phyloP scores from a whole-genome alignment of 1,140 invertebrate species.

The Megalonaias nervosa region DNA sequence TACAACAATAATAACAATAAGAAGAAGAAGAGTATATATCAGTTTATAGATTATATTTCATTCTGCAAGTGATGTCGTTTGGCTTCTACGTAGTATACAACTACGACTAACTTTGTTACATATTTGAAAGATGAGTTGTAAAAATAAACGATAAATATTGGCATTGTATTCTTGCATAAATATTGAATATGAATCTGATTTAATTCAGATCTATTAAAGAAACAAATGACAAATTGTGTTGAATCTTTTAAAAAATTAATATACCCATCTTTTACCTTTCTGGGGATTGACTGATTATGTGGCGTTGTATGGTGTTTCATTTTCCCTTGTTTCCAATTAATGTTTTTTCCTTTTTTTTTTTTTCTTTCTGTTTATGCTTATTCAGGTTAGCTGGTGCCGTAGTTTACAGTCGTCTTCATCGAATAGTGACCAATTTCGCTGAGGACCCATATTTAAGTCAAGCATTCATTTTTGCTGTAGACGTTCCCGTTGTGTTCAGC shows the following conservation, averaged over 20 bases:
- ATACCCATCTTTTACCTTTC: neutral
- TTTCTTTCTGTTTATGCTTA: conserved; percentile 1
- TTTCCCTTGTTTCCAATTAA: neutral
- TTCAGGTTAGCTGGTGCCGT: conserved; percentile 49
- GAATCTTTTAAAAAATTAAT: neutral
- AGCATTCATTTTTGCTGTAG: conserved; percentile 50
- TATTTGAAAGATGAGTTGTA: neutral
- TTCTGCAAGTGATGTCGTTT: no score
- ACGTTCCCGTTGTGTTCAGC: conserved; percentile 54
- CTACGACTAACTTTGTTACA: neutral
- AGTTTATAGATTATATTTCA: no score
- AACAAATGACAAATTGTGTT: no score
- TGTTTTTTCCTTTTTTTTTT: conserved; percentile 1
- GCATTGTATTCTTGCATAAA: neutral
- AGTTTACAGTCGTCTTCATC: conserved; percentile 56
- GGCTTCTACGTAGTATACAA: no score
- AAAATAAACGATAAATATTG: neutral
- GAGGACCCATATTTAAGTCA: conserved; percentile 49
- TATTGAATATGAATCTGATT: neutral
- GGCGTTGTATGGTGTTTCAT: neutral
- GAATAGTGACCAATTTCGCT: conserved; percentile 45
- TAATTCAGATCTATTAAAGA: neutral
- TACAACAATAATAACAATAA: neutral
- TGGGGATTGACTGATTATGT: neutral
- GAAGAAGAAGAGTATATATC: no score